These are phyloP conservation scores for Rhagoletis pomonella DNA, from an alignment of 1,140 invertebrate species.

Conservation along the genomic window DNA sequence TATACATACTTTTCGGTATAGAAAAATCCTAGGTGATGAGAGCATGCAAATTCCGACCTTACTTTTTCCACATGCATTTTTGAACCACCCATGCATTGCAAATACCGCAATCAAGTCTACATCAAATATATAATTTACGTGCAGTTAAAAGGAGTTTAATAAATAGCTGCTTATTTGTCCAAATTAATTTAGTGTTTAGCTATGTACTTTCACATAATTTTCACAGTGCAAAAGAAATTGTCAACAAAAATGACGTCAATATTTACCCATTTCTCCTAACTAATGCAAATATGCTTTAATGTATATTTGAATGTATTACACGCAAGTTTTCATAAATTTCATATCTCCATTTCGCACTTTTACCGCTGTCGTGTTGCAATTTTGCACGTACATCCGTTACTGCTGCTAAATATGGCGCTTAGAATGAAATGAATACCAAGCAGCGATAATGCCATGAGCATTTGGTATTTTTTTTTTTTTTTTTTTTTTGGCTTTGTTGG, in stretches of 20 bases:
- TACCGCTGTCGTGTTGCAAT: neutral
- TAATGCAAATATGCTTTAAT: neutral
- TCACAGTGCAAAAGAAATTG: neutral
- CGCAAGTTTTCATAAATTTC: constrained; percentile 33
- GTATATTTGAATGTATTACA: neutral
- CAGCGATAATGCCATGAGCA: neutral
- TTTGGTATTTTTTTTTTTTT: neutral
- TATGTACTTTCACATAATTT: neutral
- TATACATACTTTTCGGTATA: no score
- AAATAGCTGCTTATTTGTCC: neutral
- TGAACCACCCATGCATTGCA: no score
- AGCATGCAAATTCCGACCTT: no score
- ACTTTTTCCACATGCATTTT: no score
- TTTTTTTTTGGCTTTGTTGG: neutral
- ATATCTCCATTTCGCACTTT: neutral
- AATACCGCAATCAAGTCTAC: no score
- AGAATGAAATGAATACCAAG: neutral
- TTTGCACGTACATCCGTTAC: neutral
- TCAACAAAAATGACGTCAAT: neutral
- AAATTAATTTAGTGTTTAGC: neutral
- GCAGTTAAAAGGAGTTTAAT: no score
- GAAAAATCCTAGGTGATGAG: no score
- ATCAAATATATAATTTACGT: no score
- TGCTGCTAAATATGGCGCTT: neutral
- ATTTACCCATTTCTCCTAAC: neutral